These are phyloP conservation scores for Lysiphlebus fabarum DNA, from an alignment of 1,140 invertebrate genomes.

Conservation along the genomic window DNA sequence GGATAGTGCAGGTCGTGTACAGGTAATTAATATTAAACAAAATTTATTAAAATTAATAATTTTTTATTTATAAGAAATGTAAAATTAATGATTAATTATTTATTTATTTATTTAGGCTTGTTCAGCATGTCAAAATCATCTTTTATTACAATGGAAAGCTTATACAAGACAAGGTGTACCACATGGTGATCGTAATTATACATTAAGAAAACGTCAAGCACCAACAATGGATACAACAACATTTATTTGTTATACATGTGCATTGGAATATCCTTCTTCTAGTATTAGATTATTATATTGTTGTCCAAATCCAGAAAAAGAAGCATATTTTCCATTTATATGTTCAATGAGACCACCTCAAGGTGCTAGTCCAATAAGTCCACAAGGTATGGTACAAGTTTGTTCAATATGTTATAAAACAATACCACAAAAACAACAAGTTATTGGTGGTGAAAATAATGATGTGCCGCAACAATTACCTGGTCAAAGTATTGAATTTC, in stretches of 20 bases:
- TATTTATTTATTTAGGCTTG: constrained; percentile 60
- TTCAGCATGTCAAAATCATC: constrained; percentile 73
- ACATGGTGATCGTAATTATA: constrained; percentile 74
- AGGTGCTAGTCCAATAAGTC: constrained; percentile 80
- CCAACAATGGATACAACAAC: constrained; percentile 65
- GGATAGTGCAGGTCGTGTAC: constrained; percentile 75
- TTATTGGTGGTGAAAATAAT: constrained; percentile 60
- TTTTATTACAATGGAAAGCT: constrained; percentile 77
- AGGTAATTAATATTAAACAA: constrained; percentile 35
- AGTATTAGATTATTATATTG: constrained; percentile 79
- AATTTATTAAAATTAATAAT: constrained; percentile 3
- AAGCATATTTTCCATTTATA: constrained; percentile 86
- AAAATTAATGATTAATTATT: not conserved
- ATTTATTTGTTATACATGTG: constrained; percentile 88
- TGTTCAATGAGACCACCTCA: constrained; percentile 71
- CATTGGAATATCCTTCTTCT: constrained; percentile 71
- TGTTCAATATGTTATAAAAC: constrained; percentile 81
- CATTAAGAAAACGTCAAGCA: constrained; percentile 69
- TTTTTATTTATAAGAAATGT: constrained; percentile 6
- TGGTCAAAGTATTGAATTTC: constrained; percentile 43
- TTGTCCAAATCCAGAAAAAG: constrained; percentile 76
- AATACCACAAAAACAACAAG: constrained; percentile 76
- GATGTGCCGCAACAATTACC: constrained; percentile 43
- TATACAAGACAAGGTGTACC: constrained; percentile 65
- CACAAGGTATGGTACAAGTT: constrained; percentile 79